A percentile compares a stretch with the other conserved stretches of the same genome.
These are phyloP conservation scores for Matsumurasca onukii DNA, from an alignment of 1,140 invertebrate species.

Conservation along the genomic window DNA sequence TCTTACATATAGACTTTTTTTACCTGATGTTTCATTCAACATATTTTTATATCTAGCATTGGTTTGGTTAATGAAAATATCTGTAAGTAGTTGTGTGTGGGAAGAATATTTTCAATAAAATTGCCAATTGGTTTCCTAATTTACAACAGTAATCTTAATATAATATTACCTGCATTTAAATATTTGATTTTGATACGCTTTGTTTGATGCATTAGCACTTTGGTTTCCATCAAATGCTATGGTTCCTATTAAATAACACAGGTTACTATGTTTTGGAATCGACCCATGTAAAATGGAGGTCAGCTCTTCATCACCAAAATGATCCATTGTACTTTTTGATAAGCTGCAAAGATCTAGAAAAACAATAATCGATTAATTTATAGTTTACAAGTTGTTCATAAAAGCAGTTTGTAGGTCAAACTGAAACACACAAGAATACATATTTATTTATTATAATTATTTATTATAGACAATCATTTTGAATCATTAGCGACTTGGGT, in stretches of 20 bases:
- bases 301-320: slow-evolving; percentile 15
- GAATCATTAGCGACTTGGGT: not conserved
- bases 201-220: slow-evolving; percentile 3
- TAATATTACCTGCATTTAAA: slow-evolving; percentile 53
- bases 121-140: too few species aligned
- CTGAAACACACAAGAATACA: not conserved
- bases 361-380: not conserved
- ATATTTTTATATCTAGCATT: too few species aligned
- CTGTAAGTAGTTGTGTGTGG: too few species aligned
- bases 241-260: slow-evolving; percentile 12
- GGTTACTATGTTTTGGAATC: slow-evolving; percentile 23
- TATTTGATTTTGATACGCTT: slow-evolving; percentile 51
- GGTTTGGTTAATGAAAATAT: too few species aligned
- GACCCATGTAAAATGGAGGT: slow-evolving; percentile 27
- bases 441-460: not conserved
- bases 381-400: not conserved
- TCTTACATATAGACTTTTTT: too few species aligned
- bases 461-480: not conserved
- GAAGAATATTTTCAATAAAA: too few species aligned
- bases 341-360: not conserved
- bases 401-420: not conserved
- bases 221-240: not conserved
- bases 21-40: too few species aligned
- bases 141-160: too few species aligned
- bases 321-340: not conserved